Conservation (phyloP, 2,113 vertebrate species). For the Lasiurus cinereus region DNA sequence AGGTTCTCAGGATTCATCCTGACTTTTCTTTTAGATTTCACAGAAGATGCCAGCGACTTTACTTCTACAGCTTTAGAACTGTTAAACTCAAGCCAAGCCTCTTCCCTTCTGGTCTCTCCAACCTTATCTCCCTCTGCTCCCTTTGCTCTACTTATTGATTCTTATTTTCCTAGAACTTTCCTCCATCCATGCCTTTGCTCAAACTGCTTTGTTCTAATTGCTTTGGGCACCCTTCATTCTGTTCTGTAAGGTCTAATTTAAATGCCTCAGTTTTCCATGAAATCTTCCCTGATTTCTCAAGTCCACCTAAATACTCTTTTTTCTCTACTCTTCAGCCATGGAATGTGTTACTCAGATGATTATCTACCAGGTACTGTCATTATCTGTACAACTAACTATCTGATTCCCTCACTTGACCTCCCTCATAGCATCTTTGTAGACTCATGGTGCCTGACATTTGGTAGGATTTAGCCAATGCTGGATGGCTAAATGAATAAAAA, state of each 20-base stretch:
- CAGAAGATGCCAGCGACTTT: slow-evolving; percentile 32
- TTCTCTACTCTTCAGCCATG: background rate
- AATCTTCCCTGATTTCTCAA: slow-evolving; percentile 36
- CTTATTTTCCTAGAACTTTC: slow-evolving; percentile 5
- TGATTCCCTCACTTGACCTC: background rate
- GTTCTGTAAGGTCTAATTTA: slow-evolving; percentile 1
- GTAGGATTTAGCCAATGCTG: background rate
- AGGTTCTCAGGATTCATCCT: slow-evolving; percentile 8
- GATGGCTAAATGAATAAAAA: slow-evolving; percentile 17
- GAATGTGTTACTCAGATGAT: slow-evolving; percentile 1
- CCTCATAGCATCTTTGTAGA: slow-evolving; percentile 17
- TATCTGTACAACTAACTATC: background rate
- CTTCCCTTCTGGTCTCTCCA: background rate
- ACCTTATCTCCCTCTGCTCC: background rate
- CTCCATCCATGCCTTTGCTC: background rate
- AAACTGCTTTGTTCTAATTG: background rate
- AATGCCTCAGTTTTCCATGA: background rate
- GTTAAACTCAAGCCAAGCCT: slow-evolving; percentile 3
- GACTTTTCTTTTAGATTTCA: slow-evolving; percentile 24
- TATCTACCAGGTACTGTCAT: slow-evolving; percentile 4
- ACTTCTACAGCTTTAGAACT: background rate
- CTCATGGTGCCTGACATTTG: background rate
- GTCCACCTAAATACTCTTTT: background rate
- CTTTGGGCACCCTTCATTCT: background rate
- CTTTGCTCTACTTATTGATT: slow-evolving; percentile 10